These are phyloP conservation scores for Glyphotaelius pellucidus DNA, from an alignment of 2,888 invertebrate species.

Conservation along the genomic window DNA sequence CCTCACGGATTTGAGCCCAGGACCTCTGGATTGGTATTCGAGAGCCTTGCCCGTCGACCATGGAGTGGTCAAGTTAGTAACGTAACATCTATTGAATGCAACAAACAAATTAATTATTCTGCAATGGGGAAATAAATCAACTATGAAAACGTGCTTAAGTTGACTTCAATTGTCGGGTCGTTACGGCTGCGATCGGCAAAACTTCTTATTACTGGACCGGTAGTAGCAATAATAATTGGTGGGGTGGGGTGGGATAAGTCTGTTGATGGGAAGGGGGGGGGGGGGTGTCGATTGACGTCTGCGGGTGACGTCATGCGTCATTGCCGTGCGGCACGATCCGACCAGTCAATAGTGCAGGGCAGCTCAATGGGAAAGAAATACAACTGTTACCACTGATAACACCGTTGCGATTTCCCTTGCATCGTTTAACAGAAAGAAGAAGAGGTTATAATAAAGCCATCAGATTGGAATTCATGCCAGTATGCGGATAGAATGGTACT, in stretches of 20 bases:
- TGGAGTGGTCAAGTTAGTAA: background rate
- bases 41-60: no score
- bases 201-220: background rate
- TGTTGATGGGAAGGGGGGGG: background rate
- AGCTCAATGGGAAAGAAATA: background rate
- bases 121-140: background rate
- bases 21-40: no score
- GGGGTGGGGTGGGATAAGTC: background rate
- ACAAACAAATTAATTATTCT: background rate
- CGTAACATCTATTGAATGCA: background rate
- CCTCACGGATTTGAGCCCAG: no score
- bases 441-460: no score
- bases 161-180: background rate
- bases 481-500: no score
- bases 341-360: slow-evolving; percentile 22
- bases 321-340: slow-evolving; percentile 31
- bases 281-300: slow-evolving; percentile 26
- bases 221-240: background rate
- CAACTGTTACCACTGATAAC: background rate
- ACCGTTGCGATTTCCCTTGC: no score
- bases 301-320: slow-evolving; percentile 26
- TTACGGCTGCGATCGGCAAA: background rate
- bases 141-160: background rate
- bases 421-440: no score
- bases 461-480: no score